Evolutionary conservation across 2,797 vertebrate species (phyloP).

Genomic region (Ctenochaetus hawaiiensis): DNA sequence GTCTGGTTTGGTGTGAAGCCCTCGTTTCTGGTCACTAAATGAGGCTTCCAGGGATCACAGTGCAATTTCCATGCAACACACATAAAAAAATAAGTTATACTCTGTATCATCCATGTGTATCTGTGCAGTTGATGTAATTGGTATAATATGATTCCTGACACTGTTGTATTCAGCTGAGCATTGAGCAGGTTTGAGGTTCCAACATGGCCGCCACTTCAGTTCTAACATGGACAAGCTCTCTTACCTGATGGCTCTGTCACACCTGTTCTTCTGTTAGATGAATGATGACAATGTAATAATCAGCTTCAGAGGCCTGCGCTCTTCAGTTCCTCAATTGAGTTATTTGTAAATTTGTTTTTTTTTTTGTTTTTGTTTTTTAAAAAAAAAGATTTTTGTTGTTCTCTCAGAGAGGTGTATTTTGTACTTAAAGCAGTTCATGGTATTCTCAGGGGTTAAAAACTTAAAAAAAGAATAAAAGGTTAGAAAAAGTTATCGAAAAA

Average conservation of each 20-base stretch:
- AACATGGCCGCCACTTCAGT: constrained; percentile 7
- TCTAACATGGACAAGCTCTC: constrained; percentile 48
- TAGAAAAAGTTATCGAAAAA: constrained; percentile 73
- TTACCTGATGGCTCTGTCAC: constrained; percentile 44
- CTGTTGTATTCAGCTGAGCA: background rate
- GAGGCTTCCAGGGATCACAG: background rate
- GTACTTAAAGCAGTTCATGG: constrained; percentile 80
- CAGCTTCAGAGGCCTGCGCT: constrained; percentile 70
- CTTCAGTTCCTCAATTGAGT: constrained; percentile 61
- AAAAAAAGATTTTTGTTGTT: constrained; percentile 52
- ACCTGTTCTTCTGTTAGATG: constrained; percentile 25
- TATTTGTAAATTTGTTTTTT: constrained; percentile 73
- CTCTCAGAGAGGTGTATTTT: constrained; percentile 80
- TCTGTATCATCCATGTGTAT: constrained; percentile 14
- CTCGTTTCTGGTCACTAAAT: background rate
- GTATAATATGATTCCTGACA: background rate
- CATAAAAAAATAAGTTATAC: background rate
- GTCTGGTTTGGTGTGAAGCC: background rate
- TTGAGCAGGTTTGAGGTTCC: constrained; percentile 1
- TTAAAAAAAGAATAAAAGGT: constrained; percentile 70
- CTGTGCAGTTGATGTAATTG: constrained; percentile 14
- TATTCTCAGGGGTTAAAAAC: constrained; percentile 86
- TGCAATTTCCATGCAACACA: background rate
- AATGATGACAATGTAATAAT: constrained; percentile 59
- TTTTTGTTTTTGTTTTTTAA: constrained; percentile 49